phyloP scores from a whole-genome alignment of 1,140 invertebrate species.

The Gonatopus flavifemur region DNA sequence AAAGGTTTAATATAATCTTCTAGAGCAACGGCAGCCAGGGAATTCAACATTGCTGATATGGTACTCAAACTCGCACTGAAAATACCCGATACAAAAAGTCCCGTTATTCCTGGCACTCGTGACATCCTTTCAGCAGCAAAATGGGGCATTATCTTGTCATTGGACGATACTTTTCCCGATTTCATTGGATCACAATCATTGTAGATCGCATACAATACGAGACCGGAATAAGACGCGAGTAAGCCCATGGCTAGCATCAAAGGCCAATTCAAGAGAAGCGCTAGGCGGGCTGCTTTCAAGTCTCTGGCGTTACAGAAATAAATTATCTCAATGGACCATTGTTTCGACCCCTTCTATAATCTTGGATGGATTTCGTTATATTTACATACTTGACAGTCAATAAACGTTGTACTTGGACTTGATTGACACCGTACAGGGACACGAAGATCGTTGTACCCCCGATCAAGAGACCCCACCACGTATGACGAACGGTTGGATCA shows the following conservation, averaged over 20 bases:
- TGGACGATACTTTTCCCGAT: slow-evolving; percentile 57
- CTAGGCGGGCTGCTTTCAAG: slow-evolving; percentile 64
- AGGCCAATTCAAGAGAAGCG: slow-evolving; percentile 68
- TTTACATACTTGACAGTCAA: slow-evolving; percentile 47
- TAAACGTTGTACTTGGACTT: slow-evolving; percentile 59
- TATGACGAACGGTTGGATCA: slow-evolving; percentile 75
- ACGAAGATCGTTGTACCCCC: slow-evolving; percentile 76
- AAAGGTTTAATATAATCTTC: slow-evolving; percentile 75
- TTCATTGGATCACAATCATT: slow-evolving; percentile 73
- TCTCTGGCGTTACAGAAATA: slow-evolving; percentile 6
- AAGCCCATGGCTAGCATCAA: slow-evolving; percentile 65
- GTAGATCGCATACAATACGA: slow-evolving; percentile 77
- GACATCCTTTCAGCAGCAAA: slow-evolving; percentile 77
- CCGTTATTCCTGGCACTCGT: slow-evolving; percentile 67
- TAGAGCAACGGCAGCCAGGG: slow-evolving; percentile 80
- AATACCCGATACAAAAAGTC: slow-evolving; percentile 62
- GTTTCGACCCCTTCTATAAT: background rate
- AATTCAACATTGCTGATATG: slow-evolving; percentile 83
- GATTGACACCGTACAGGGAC: slow-evolving; percentile 80
- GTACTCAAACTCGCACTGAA: slow-evolving; percentile 81
- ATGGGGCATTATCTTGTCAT: slow-evolving; percentile 45
- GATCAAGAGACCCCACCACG: slow-evolving; percentile 71
- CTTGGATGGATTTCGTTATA: background rate
- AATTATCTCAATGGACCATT: background rate
- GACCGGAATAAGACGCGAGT: slow-evolving; percentile 71